Evolutionary conservation across 2,888 invertebrate species (phyloP).

Genomic region (Synergus itoensis): DNA sequence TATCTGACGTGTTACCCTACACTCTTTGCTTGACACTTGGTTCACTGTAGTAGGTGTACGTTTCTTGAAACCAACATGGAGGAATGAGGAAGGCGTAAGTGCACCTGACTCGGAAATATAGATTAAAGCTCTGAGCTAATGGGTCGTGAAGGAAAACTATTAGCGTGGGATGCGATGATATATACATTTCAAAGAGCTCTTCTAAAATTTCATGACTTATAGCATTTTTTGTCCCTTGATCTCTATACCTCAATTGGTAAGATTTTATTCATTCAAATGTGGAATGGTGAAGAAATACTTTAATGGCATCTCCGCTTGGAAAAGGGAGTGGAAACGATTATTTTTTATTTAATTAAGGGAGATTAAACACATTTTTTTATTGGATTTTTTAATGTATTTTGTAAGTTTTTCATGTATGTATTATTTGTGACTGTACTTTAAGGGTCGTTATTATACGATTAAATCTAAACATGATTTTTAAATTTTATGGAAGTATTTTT

Average conservation of each 20-base stretch:
- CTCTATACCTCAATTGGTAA: neutral
- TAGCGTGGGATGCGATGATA: constrained; percentile 66
- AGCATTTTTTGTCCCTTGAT: neutral
- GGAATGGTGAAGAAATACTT: too few species aligned
- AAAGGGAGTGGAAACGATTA: too few species aligned
- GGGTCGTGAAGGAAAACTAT: constrained; percentile 72
- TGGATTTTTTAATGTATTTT: too few species aligned
- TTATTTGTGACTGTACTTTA: too few species aligned
- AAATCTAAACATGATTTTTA: too few species aligned
- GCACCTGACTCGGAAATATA: constrained; percentile 53
- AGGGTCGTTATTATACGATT: too few species aligned
- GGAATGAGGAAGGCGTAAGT: constrained; percentile 50
- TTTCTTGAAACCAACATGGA: neutral
- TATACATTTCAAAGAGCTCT: neutral
- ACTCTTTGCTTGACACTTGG: constrained; percentile 30
- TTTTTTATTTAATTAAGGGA: too few species aligned
- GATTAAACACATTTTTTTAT: too few species aligned
- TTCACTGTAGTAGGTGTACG: constrained; percentile 19
- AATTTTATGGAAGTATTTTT: neutral
- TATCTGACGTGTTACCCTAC: constrained; percentile 13
- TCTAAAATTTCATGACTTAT: neutral
- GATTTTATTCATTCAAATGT: too few species aligned
- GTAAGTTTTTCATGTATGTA: too few species aligned
- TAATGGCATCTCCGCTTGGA: too few species aligned
- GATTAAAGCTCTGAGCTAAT: constrained; percentile 68